These are phyloP conservation scores for Manis pentadactyla DNA, from an alignment of 2,797 vertebrate genomes.

Conservation along the genomic window DNA sequence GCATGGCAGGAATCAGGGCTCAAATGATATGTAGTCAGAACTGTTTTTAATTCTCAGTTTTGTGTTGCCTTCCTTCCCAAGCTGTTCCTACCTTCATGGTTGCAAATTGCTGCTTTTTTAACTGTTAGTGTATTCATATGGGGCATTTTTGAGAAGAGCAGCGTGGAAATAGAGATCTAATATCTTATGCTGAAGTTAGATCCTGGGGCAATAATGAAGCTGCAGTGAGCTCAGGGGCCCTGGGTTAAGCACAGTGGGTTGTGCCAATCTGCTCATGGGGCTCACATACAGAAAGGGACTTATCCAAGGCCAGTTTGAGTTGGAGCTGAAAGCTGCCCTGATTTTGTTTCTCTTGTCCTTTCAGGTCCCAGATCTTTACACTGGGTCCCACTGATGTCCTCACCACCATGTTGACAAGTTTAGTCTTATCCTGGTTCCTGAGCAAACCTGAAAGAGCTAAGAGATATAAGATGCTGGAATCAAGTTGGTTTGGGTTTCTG, in stretches of 20 bases:
- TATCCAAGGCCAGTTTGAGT: background rate
- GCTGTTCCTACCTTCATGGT: background rate
- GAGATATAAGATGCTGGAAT: background rate
- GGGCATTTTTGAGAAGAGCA: background rate
- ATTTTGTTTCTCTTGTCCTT: background rate
- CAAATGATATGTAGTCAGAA: accelerated
- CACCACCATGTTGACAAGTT: background rate
- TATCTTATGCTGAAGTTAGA: background rate
- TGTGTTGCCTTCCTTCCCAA: background rate
- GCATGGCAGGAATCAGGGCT: background rate
- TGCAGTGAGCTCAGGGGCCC: background rate
- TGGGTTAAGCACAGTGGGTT: background rate
- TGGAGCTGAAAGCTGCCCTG: background rate
- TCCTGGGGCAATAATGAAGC: background rate
- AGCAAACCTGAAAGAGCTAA: background rate
- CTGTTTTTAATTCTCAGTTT: background rate
- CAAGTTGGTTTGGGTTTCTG: background rate
- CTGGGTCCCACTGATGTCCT: accelerated
- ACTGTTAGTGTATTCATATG: background rate
- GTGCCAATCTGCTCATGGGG: background rate
- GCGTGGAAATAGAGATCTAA: background rate
- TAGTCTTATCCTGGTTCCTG: background rate
- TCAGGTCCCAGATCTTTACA: background rate
- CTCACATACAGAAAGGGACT: background rate
- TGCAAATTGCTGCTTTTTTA: background rate